phyloP scores from a whole-genome alignment of 1,140 invertebrate genomes.

The Drosophila mayri region DNA sequence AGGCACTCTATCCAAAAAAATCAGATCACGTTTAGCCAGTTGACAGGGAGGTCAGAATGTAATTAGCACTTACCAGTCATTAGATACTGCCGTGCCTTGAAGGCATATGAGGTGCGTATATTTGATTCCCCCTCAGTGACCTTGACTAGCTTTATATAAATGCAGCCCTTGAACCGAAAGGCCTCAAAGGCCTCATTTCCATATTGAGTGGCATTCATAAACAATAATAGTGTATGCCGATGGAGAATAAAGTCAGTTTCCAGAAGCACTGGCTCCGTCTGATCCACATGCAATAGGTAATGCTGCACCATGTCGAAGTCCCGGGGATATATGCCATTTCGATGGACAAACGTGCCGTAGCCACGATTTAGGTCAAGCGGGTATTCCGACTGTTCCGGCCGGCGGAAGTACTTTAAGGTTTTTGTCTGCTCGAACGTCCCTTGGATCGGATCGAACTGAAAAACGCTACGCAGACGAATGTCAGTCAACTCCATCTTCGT shows the following conservation, averaged over 20 bases:
- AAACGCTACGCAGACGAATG: constrained; percentile 1
- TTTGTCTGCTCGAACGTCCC: neutral
- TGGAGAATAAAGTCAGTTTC: constrained; percentile 6
- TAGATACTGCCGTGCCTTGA: constrained; percentile 29
- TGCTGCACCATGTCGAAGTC: neutral
- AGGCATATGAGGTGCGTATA: neutral
- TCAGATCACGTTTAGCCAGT: no score
- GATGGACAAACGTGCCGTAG: neutral
- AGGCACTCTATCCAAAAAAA: constrained; percentile 3
- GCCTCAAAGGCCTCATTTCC: no score
- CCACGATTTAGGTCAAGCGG: neutral
- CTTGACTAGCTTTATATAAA: neutral
- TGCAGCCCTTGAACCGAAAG: constrained; percentile 12
- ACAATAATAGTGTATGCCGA: neutral
- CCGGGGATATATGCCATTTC: neutral
- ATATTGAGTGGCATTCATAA: neutral
- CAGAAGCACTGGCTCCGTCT: neutral
- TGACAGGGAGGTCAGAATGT: no score
- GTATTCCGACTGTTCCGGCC: neutral
- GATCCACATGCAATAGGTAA: neutral
- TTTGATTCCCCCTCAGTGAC: accelerated
- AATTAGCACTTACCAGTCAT: constrained; percentile 9
- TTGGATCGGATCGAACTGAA: neutral
- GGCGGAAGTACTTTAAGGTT: constrained; percentile 6
- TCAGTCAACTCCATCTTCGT: neutral